Conservation (phyloP, 2,113 vertebrate genomes). For the Phylloscopus trochilus region DNA sequence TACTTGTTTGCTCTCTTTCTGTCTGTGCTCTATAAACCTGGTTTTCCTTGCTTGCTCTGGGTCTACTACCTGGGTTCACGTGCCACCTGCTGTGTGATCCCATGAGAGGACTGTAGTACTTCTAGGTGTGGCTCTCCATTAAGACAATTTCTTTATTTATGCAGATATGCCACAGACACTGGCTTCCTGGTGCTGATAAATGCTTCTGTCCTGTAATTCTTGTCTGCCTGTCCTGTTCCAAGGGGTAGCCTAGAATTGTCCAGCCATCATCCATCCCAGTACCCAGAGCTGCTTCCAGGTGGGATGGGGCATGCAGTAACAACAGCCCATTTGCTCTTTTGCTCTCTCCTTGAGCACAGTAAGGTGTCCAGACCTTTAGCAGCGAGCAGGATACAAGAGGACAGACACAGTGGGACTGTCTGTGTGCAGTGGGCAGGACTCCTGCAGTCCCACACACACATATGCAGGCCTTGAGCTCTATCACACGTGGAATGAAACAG, state of each 20-base stretch:
- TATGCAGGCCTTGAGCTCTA: background rate
- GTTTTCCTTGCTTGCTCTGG: background rate
- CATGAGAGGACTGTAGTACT: background rate
- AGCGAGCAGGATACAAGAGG: background rate
- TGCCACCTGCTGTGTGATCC: constrained; percentile 1
- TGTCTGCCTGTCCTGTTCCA: background rate
- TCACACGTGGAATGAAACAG: background rate
- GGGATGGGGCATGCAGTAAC: background rate
- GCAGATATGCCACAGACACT: background rate
- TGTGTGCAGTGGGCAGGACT: background rate
- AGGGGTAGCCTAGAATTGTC: background rate
- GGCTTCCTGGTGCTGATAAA: constrained; percentile 3
- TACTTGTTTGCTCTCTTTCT: background rate
- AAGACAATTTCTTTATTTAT: constrained; percentile 29
- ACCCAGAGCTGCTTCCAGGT: background rate
- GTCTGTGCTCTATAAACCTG: background rate
- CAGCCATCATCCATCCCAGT: background rate
- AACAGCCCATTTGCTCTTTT: background rate
- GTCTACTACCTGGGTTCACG: background rate
- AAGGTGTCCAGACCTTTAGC: background rate
- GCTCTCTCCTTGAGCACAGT: background rate
- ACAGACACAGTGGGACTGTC: background rate
- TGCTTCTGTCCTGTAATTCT: background rate
- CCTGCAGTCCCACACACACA: background rate
- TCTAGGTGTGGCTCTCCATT: constrained; percentile 26